Evolutionary conservation across 2,113 vertebrate genomes (phyloP).

Genomic region (Chascanopsetta lugubris): DNA sequence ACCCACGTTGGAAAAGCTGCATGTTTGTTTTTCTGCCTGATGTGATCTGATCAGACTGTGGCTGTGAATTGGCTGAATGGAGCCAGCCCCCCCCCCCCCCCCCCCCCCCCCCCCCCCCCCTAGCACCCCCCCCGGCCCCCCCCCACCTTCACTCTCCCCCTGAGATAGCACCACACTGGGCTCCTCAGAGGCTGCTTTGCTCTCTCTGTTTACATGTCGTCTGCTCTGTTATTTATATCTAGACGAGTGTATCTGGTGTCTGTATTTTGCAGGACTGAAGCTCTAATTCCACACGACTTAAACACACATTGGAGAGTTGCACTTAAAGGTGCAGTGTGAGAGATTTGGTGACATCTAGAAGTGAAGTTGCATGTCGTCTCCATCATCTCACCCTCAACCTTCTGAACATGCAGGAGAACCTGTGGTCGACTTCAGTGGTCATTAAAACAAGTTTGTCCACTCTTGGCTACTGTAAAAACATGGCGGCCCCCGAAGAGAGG

Average conservation of each 20-base stretch:
- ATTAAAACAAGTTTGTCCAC: too few species aligned
- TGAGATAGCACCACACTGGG: background rate
- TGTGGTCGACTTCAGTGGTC: too few species aligned
- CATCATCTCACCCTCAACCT: too few species aligned
- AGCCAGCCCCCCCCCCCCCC: background rate
- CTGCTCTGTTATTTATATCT: background rate
- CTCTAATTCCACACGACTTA: background rate
- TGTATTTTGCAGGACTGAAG: constrained; percentile 13
- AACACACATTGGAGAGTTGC: background rate
- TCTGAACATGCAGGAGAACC: too few species aligned
- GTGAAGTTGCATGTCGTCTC: background rate
- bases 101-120: background rate
- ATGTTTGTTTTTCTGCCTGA: constrained; percentile 33
- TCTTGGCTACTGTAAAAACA: too few species aligned
- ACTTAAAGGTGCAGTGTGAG: too few species aligned
- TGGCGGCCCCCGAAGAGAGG: too few species aligned
- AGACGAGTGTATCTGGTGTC: background rate
- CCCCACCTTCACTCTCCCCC: background rate
- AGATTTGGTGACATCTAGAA: background rate
- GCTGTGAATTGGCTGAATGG: background rate
- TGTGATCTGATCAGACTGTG: background rate
- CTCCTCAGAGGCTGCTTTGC: constrained; percentile 15
- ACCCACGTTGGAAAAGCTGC: constrained; percentile 11
- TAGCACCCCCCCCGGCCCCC: background rate
- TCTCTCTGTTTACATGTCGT: constrained; percentile 4